Percentiles rank a stretch among this genome's conserved stretches.
Conservation (phyloP, 2,888 invertebrate species). For the Sinopyrophorus schimmeli region DNA sequence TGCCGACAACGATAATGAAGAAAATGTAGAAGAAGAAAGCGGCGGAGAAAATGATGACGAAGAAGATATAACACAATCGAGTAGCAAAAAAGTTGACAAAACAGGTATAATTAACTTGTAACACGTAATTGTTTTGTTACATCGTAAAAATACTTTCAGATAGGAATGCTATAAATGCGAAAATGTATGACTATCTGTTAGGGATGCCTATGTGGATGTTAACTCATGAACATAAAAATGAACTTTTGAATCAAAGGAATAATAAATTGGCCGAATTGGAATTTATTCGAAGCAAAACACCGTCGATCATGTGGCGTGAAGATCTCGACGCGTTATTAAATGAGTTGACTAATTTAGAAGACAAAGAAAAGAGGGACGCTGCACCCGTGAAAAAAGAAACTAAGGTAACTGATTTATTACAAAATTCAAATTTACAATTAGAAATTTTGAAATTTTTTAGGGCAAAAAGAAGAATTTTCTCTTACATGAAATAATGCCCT, state of each 20-base stretch:
- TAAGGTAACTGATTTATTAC: constrained; percentile 12
- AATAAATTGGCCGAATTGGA: constrained; percentile 70
- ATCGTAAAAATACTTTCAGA: no score
- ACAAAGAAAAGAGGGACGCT: constrained; percentile 71
- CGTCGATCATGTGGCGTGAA: constrained; percentile 80
- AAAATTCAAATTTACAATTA: no score
- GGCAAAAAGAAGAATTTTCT: constrained; percentile 56
- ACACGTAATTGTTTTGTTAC: constrained; percentile 1
- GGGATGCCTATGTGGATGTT: constrained; percentile 97
- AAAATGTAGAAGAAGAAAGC: constrained; percentile 59
- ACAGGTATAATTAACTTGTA: no score
- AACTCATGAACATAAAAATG: constrained; percentile 91
- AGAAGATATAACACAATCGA: constrained; percentile 4
- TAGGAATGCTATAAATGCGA: constrained; percentile 66
- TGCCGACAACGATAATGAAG: constrained; percentile 67
- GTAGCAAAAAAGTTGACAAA: constrained; percentile 3
- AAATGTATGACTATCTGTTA: constrained; percentile 90
- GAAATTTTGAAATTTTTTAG: no score
- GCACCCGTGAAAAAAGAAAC: constrained; percentile 44
- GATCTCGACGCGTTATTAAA: constrained; percentile 78
- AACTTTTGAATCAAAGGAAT: constrained; percentile 83
- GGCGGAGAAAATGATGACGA: no score
- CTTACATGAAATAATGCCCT: constrained; percentile 65
- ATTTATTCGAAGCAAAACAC: constrained; percentile 70
- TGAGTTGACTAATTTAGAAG: constrained; percentile 74